Base-by-base conservation (phyloP, 2,888 invertebrate genomes). In the Synanthedon tipuliformis region DNA sequence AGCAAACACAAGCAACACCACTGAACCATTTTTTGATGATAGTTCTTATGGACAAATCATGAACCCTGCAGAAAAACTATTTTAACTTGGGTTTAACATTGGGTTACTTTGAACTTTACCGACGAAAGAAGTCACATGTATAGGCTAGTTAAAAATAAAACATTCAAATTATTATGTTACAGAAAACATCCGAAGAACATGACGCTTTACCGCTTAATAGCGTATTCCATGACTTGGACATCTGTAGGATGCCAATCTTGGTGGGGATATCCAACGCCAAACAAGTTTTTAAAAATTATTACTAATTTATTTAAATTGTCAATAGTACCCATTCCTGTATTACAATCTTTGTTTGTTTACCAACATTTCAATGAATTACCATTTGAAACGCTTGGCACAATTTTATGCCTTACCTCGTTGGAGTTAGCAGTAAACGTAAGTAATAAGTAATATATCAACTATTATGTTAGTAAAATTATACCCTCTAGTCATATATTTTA, bases 211-310 rank as follows among this genome's bases (percentile, higher is more conserved):
- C 48, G 52, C 7, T 23, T 55, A 11, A 45, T 58, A 2, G 51
- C 53, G 4, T 52, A 48, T 11, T 27, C 48, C 10, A 51, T 56
- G 53, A 52, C 52, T n/a, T 50, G 49, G n/a, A 52, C 48, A 3
- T 16, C 45, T 11, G 40, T 57, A 13, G 56, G 56, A 10, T 48
- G 54, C 12, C 52, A 51, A 23, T 49, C 41, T 1, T 60, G 58
- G 56, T 60, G 57, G 60, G 57, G 60, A 5, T 60, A 53, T 40
- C 12, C 50, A 16, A n/a, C 15, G 11, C 57, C 56, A 3, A 56
- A 57, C n/a, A 57, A 53, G n/a, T 48, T 54, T 1, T 41, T 54
- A 40, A 27, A 49, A 18, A 40, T 54, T 8, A 40, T 56, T 15
- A 50, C 23, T 15, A 16, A 11, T 11, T 5, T 55, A 1, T 45